Evolutionary conservation across 2,888 invertebrate species (phyloP).

Genomic region (Orchestes rusci): DNA sequence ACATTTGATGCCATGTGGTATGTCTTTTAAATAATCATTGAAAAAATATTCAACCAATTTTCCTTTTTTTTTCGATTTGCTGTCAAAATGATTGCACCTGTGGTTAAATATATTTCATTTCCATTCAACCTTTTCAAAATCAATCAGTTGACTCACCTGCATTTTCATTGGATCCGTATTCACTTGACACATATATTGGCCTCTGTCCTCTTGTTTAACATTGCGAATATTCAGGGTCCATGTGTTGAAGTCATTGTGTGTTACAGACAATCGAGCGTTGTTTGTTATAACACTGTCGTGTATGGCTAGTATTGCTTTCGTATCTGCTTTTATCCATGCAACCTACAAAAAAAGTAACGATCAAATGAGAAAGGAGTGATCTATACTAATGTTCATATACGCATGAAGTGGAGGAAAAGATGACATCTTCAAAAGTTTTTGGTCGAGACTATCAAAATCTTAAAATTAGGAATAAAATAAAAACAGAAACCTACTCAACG

Average conservation of each 20-base stretch:
- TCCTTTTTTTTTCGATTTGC: background rate
- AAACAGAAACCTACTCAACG: too few species aligned
- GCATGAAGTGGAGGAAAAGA: too few species aligned
- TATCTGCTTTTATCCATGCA: conserved; percentile 92
- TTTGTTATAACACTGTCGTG: conserved; percentile 92
- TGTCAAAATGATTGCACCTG: too few species aligned
- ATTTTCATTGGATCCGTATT: conserved; percentile 93
- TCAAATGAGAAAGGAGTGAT: too few species aligned
- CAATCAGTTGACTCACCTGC: too few species aligned
- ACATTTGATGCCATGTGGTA: too few species aligned
- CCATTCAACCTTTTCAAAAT: too few species aligned
- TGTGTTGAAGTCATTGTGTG: conserved; percentile 87
- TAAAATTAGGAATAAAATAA: too few species aligned
- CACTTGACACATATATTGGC: conserved; percentile 92
- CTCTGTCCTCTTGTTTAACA: conserved; percentile 79
- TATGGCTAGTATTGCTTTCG: conserved; percentile 87
- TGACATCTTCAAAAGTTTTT: too few species aligned
- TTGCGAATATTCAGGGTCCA: conserved; percentile 86
- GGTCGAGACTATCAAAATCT: too few species aligned
- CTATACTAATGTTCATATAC: too few species aligned
- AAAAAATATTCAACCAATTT: background rate
- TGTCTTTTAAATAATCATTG: background rate
- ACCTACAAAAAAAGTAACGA: conserved; percentile 67
- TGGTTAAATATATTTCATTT: too few species aligned
- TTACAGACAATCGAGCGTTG: conserved; percentile 81